Evolutionary conservation across 2,797 vertebrate species (phyloP).

Genomic region (Dipus sagitta): DNA sequence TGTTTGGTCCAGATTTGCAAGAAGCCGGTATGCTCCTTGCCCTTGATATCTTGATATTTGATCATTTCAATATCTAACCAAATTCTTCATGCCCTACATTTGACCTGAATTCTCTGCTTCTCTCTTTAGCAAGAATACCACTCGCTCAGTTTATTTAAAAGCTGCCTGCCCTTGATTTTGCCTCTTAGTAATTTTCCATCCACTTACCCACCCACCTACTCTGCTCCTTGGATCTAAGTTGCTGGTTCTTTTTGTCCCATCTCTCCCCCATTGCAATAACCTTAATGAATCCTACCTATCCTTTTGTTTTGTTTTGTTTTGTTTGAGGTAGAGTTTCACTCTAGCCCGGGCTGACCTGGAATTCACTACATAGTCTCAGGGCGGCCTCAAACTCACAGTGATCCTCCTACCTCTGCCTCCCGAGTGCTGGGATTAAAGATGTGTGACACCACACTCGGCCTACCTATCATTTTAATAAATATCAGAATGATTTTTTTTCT

Average conservation of each 20-base stretch:
- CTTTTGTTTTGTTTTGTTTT: too few species aligned
- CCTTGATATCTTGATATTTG: too few species aligned
- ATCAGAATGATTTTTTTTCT: neutral
- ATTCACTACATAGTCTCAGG: too few species aligned
- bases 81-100: too few species aligned
- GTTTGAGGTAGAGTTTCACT: too few species aligned
- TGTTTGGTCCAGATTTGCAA: neutral
- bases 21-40: neutral
- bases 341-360: too few species aligned
- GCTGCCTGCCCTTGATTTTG: neutral
- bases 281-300: neutral
- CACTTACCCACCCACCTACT: neutral
- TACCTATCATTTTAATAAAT: neutral
- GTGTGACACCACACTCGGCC: too few species aligned
- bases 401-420: too few species aligned
- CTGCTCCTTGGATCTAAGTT: neutral
- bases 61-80: too few species aligned
- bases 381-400: too few species aligned
- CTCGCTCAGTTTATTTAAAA: constrained; percentile 15
- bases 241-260: neutral
- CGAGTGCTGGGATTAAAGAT: too few species aligned
- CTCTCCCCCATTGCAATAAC: neutral
- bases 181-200: constrained; percentile 23
- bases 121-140: neutral
- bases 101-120: too few species aligned